These are phyloP conservation scores for Calidris pygmaea DNA, from an alignment of 2,113 vertebrate species.

Conservation along the genomic window DNA sequence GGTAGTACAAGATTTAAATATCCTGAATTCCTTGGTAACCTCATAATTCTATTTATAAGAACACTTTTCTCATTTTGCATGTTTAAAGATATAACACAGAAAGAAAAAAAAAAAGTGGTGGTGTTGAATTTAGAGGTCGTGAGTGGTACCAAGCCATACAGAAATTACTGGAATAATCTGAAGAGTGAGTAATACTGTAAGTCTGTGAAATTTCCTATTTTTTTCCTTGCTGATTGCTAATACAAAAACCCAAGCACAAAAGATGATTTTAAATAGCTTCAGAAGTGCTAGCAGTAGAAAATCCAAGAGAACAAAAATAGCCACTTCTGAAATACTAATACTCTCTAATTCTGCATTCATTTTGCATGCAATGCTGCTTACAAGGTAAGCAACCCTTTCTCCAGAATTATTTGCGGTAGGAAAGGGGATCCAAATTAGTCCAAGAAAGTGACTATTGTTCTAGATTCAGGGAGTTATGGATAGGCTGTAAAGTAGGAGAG, in stretches of 20 bases:
- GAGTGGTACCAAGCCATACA: neutral
- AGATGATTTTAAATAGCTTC: neutral
- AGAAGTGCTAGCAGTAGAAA: neutral
- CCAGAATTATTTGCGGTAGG: neutral
- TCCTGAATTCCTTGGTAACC: neutral
- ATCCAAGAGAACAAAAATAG: neutral
- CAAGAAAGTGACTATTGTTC: neutral
- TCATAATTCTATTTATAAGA: neutral
- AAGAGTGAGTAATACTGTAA: neutral
- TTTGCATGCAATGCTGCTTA: neutral
- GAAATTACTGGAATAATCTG: neutral
- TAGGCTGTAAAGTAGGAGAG: neutral
- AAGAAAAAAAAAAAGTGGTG: neutral
- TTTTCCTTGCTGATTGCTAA: neutral
- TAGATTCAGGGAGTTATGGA: neutral
- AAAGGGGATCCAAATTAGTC: neutral
- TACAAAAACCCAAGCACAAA: neutral
- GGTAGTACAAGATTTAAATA: neutral
- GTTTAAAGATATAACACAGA: neutral
- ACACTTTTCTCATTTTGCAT: neutral
- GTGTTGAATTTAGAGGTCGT: neutral
- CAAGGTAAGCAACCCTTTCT: neutral
- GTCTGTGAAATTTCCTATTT: neutral
- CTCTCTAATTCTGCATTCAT: neutral
- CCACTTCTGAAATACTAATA: neutral